Evolutionary conservation across 2,888 invertebrate species (phyloP), one percentile per base, ranked within the genome.

Genomic region (Anaspis maculata): DNA sequence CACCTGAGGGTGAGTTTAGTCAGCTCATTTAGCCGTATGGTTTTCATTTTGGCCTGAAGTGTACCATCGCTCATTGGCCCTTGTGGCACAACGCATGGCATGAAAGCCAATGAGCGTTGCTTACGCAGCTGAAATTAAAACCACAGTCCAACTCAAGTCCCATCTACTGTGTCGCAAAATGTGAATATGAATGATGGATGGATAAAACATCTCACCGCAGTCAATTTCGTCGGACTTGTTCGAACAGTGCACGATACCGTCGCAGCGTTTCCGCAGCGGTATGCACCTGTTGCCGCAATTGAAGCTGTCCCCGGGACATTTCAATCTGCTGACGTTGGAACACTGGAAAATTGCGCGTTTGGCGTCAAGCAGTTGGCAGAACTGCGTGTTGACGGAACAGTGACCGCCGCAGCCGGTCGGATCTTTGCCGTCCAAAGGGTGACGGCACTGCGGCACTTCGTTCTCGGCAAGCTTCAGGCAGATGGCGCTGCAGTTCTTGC

Each of bases 281-380:
- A 84, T 77, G 54, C 84, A 85, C 36, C 79, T 69, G 11, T 83
- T 80, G n/a, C 73, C 73, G 56, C 85, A 85, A 32, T 76, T 77
- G 76, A 82, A 83, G 52, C 78, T 76, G 35, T 74, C 69, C 15
- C 72, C 62, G 10, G 76, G 68, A 51, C 83, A 85, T 26, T 71
- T 69, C 31, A 74, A 70, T 25, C 68, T 65, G 33, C 71, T 67
- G 44, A 77, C 57, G 47, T 74, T 71, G 25, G 76, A 72, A 51
- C 71, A 76, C 67, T 62, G 60, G 32, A 51, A 71, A 4, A 76
- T 70, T 3, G 66, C 66, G 3, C 66, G 61, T 3, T 65, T 58
- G 33, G 63, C 66, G 48, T 78, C 75, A 26, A 80, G 67, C 25
- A 73, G 58, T 49, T 76, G 75, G 52, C 80, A 80, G 32, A 74